Conservation (phyloP, 2,888 invertebrate species). For the Meandrusa payeni region DNA sequence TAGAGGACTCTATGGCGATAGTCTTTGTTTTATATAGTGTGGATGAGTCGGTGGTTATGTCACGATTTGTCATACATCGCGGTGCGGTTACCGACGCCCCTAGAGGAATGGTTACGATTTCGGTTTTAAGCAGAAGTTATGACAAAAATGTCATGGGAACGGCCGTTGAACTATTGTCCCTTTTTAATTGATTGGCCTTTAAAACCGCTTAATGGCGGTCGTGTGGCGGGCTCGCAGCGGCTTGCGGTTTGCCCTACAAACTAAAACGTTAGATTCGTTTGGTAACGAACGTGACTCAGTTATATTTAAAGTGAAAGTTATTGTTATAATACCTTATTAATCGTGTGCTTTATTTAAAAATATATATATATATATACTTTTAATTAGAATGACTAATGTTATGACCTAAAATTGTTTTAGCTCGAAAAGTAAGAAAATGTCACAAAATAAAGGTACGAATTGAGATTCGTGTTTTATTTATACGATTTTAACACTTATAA, state of each 20-base stretch:
- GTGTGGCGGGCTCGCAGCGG: constrained; percentile 22
- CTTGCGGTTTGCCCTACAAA: constrained; percentile 25
- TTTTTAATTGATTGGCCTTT: constrained; percentile 38
- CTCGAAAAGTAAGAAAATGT: background rate
- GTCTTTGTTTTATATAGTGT: constrained; percentile 29
- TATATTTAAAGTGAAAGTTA: constrained; percentile 22
- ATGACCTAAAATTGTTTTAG: constrained; percentile 2
- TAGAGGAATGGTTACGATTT: constrained; percentile 44
- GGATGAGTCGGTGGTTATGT: constrained; percentile 66
- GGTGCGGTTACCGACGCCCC: constrained; percentile 60
- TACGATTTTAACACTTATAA: constrained; percentile 15
- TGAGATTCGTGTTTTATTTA: constrained; percentile 6
- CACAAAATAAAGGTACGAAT: background rate
- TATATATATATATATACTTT: too few relatives aligned
- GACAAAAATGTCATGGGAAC: constrained; percentile 71
- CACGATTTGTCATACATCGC: constrained; percentile 77
- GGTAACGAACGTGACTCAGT: constrained; percentile 19
- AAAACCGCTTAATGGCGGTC: constrained; percentile 28
- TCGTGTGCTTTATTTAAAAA: constrained; percentile 5
- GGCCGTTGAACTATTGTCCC: constrained; percentile 46
- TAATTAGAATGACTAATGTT: constrained; percentile 3
- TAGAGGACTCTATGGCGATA: background rate
- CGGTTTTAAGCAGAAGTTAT: constrained; percentile 64
- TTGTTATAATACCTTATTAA: constrained; percentile 13
- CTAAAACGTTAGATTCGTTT: constrained; percentile 18